phyloP scores from a whole-genome alignment of 2,113 vertebrate species.

The Otolemur garnettii region DNA sequence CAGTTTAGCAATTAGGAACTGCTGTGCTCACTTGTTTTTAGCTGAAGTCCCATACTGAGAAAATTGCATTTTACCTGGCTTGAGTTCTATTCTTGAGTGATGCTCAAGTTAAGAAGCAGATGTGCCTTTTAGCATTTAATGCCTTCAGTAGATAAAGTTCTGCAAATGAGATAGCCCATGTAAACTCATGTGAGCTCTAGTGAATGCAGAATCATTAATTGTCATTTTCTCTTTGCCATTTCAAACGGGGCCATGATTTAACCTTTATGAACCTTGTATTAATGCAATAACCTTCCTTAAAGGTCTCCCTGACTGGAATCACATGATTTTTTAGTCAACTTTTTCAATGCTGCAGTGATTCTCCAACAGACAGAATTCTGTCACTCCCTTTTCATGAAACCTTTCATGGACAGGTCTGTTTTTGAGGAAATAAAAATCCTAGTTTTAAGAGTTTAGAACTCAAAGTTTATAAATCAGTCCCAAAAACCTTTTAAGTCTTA shows the following conservation, averaged over 20 bases:
- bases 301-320: not conserved
- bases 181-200: not conserved
- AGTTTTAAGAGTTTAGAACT: not conserved
- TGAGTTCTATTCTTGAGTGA: slow-evolving; percentile 69
- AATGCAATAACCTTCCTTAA: not conserved
- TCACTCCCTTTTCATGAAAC: not conserved
- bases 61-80: slow-evolving; percentile 78
- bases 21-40: slow-evolving; percentile 77
- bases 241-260: not conserved
- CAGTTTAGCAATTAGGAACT: slow-evolving; percentile 70
- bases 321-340: not conserved
- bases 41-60: slow-evolving; percentile 69
- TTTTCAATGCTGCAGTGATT: not conserved
- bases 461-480: not conserved
- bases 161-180: not conserved
- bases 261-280: not conserved
- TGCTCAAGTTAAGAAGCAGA: slow-evolving; percentile 76
- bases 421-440: not conserved
- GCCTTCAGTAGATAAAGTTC: not conserved
- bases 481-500: not conserved
- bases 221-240: not conserved
- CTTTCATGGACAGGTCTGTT: not conserved
- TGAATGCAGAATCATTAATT: not conserved
- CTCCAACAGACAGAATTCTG: not conserved
- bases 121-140: slow-evolving; percentile 62